Evolutionary conservation across 2,113 vertebrate genomes (phyloP).

Genomic region (Cryptotis parvus): DNA sequence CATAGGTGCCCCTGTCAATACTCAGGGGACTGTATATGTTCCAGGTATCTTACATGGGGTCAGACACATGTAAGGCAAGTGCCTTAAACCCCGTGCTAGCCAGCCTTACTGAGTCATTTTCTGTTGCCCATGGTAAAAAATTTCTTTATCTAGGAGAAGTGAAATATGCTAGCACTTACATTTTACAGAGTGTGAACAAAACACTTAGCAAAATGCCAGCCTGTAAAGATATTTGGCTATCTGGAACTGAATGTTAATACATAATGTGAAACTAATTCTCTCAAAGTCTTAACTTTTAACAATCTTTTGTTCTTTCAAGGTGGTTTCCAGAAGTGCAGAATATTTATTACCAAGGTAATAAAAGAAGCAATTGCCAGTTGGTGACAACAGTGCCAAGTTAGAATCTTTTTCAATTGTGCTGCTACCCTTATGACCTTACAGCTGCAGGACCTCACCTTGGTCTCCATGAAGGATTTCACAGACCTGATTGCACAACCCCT

Average conservation of each 20-base stretch:
- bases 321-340: conserved; percentile 92
- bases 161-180: conserved; percentile 38
- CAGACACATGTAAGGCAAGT: no score
- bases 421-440: conserved; percentile 92
- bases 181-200: conserved; percentile 37
- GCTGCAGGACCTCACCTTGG: conserved; percentile 89
- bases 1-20: no score
- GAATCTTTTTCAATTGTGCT: conserved; percentile 90
- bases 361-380: conserved; percentile 87
- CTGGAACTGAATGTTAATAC: conserved; percentile 30
- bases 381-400: conserved; percentile 84
- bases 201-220: not conserved
- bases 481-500: conserved; percentile 88
- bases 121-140: conserved; percentile 42
- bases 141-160: conserved; percentile 55
- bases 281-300: conserved; percentile 67
- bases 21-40: no score
- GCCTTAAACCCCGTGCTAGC: no score
- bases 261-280: conserved; percentile 42
- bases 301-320: conserved; percentile 84
- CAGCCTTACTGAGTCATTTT: conserved; percentile 19
- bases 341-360: conserved; percentile 90
- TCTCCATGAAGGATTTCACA: conserved; percentile 92
- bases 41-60: no score
- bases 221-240: conserved; percentile 38